Conservation (phyloP, 2,797 vertebrate species). For the Enteromius unitaeniatus region DNA sequence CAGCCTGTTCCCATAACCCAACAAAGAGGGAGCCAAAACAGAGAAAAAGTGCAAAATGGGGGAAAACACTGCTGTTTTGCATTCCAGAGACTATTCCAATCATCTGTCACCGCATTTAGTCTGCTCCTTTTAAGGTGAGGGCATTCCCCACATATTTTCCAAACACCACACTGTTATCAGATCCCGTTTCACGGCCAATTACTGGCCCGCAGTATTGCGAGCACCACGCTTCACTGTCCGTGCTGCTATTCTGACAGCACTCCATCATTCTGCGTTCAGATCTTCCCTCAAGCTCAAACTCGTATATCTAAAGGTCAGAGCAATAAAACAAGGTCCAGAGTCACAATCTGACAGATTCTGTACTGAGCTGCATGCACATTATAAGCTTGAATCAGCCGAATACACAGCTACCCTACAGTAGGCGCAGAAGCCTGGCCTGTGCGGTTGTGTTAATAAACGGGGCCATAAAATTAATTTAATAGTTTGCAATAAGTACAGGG, state of each 20-base stretch:
- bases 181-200: constrained; percentile 74
- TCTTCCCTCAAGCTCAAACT: constrained; percentile 36
- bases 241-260: constrained; percentile 21
- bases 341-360: constrained; percentile 23
- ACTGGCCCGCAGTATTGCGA: constrained; percentile 54
- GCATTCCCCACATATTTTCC: constrained; percentile 76
- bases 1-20: neutral
- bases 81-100: constrained; percentile 77
- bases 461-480: constrained; percentile 37
- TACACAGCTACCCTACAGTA: constrained; percentile 2
- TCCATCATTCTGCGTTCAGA: constrained; percentile 11
- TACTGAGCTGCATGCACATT: constrained; percentile 27
- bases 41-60: constrained; percentile 1
- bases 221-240: constrained; percentile 17
- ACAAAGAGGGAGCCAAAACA: constrained; percentile 31
- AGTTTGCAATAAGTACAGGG: constrained; percentile 41
- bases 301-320: constrained; percentile 30
- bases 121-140: constrained; percentile 77
- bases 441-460: constrained; percentile 23
- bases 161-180: constrained; percentile 75
- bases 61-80: constrained; percentile 60
- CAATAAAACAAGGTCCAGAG: constrained; percentile 16
- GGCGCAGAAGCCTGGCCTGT: constrained; percentile 12
- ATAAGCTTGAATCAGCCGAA: constrained; percentile 29
- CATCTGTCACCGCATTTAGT: constrained; percentile 74